Base-by-base conservation (phyloP, 2,797 vertebrate species). In the Ibycter americanus region DNA sequence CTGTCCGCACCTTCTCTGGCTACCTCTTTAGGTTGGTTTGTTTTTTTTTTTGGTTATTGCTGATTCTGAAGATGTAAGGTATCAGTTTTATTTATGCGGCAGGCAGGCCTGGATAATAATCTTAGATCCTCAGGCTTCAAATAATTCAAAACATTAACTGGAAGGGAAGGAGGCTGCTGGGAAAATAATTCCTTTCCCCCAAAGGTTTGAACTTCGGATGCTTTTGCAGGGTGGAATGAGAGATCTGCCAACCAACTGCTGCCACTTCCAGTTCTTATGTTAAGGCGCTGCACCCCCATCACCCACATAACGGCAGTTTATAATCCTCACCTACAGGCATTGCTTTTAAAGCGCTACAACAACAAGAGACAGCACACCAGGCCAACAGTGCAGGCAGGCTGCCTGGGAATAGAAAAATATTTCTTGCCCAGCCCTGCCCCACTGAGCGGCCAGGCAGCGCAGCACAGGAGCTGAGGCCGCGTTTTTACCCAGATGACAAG, bases 361-460 rank as follows among this genome's bases (percentile, higher is more conserved):
- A 63, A 34, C 21, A 87, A 59, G 40, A 51, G 80, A 11, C 34
- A 22, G 13, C 6, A 44, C 34, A 16, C 38, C 72, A 67, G 55
- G 55, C 6, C 4, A 62, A 26, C 22, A 34, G 44, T 2, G 18
- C 78, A 44, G 0, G 0, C 26, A 8, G 3, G 2, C 66, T 74
- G 68, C 67, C 61, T 11, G 49, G 70, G 12, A 78, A 62, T 1
- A 54, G 18, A 29, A 68, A 68, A 40, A 1, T 3, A 49, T 7
- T 46, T 19, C 67, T 68, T 2, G 6, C 18, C 63, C 79, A 71
- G 31, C 55, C 61, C 65, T 34, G 4, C 19, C 44, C 83, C 21
- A 2, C 0, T 0, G 32, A 49, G 49, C 12, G 1, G 32, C 1
- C 9, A 56, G 65, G 46, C 51, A 65, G 71, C 17, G 4, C 5